Conservation (phyloP, 2,888 invertebrate genomes). For the Cistogaster globosa region DNA sequence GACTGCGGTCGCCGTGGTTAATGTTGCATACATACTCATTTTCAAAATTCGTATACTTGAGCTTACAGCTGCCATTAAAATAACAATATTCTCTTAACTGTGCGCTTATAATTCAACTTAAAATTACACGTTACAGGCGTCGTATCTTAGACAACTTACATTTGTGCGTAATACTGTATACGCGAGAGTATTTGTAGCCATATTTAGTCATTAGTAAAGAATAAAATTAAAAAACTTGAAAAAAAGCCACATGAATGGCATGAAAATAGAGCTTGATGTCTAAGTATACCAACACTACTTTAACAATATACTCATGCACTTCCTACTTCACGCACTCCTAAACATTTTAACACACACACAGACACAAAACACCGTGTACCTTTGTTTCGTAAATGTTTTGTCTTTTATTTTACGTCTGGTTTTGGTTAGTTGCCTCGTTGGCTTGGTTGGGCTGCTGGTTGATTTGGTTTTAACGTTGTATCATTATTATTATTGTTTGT, state of each 20-base stretch:
- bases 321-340: neutral
- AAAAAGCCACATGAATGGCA: slow-evolving; percentile 66
- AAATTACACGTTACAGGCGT: slow-evolving; percentile 33
- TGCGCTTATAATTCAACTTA: slow-evolving; percentile 46
- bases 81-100: neutral
- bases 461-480: slow-evolving; percentile 51
- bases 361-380: slow-evolving; percentile 3
- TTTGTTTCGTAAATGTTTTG: slow-evolving; percentile 32
- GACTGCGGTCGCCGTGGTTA: slow-evolving; percentile 71
- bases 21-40: slow-evolving; percentile 51
- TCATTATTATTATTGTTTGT: slow-evolving; percentile 41
- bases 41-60: slow-evolving; percentile 16
- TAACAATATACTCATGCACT: neutral
- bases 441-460: slow-evolving; percentile 49
- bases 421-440: slow-evolving; percentile 42
- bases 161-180: slow-evolving; percentile 50
- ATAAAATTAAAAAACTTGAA: slow-evolving; percentile 71
- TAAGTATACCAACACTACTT: slow-evolving; percentile 48
- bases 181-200: slow-evolving; percentile 71
- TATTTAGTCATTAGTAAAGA: slow-evolving; percentile 70
- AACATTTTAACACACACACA: neutral
- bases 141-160: slow-evolving; percentile 24
- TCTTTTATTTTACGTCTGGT: slow-evolving; percentile 28
- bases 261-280: slow-evolving; percentile 60
- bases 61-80: slow-evolving; percentile 16